A percentile compares a stretch with the other conserved stretches of the same genome.
These are phyloP conservation scores for Iphiclides podalirius DNA, from an alignment of 2,888 invertebrate genomes.

Conservation along the genomic window DNA sequence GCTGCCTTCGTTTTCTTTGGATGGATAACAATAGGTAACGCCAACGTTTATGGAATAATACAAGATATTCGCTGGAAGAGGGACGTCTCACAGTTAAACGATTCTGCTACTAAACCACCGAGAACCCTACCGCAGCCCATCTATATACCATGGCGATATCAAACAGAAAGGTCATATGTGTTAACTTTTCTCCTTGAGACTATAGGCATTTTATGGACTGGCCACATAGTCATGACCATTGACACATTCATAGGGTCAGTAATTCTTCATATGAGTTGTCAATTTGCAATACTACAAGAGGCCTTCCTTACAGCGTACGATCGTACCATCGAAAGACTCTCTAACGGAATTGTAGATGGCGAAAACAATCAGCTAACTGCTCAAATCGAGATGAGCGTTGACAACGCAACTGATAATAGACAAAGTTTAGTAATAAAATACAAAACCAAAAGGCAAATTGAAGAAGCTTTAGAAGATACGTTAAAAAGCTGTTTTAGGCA, in stretches of 20 bases:
- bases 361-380: conserved; percentile 28
- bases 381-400: conserved; percentile 20
- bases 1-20: conserved; percentile 64
- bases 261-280: conserved; percentile 68
- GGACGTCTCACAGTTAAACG: conserved; percentile 47
- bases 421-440: conserved; percentile 46
- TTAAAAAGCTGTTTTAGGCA: conserved; percentile 60
- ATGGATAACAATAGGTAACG: conserved; percentile 67
- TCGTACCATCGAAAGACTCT: conserved; percentile 50
- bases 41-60: conserved; percentile 59
- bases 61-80: conserved; percentile 63
- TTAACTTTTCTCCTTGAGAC: conserved; percentile 63
- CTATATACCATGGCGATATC: conserved; percentile 71
- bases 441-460: conserved; percentile 50
- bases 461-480: conserved; percentile 48
- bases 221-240: conserved; percentile 70
- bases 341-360: conserved; percentile 32
- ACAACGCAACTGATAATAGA: conserved; percentile 34
- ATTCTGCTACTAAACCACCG: conserved; percentile 41
- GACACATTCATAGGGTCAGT: conserved; percentile 70
- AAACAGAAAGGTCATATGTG: conserved; percentile 53
- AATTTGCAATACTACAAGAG: conserved; percentile 60
- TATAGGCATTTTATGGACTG: conserved; percentile 67
- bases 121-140: conserved; percentile 68
- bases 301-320: conserved; percentile 60